Evolutionary conservation across 2,888 invertebrate species (phyloP), one percentile per base, ranked within the genome.

Genomic region (Athalia circularis): DNA sequence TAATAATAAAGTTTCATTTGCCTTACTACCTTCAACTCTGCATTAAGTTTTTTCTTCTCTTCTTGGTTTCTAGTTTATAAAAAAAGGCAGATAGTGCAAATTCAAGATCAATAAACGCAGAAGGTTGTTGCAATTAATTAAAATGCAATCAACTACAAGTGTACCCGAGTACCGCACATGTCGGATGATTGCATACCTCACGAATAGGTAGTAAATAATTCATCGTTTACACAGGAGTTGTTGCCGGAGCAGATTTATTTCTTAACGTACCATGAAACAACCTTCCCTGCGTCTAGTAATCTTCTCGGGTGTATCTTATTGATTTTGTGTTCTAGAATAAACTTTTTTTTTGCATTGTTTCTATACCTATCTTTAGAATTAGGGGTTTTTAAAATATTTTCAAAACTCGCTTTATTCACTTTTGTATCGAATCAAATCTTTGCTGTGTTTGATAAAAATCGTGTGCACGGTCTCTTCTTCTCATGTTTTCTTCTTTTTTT

Each of bases 1-100:
- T 78, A 78, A 78, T 78, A 74, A 78, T 72, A 78, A 74, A 78
- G 50, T 78, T 74, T 78, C 72, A 74, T 72, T 72, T 62, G 13
- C 48, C 64, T 78, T 74, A 78, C 59, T 62, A 78, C 43, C 47
- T 48, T 52, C 43, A 72, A 67, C 43, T 78, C 64, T 62, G 62
- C 62, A 43, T 72, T n/a, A 29, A 64, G 64, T 78, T 74, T 54
- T 13, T 70, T 77, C 45, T 67, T 77, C 15, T 65, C 50, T 65
- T 77, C 45, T 5, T 47, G 65, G 47, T 65, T 48, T 64, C 11
- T 43, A 45, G 67, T 65, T 29, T 77, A 59, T 77, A 70, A 77
- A 77, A 77, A 77, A 70, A 68, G 77, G 67, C 68, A 68, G 61
- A 68, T 59, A 78, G 78, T 72, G 72, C 61, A 50, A 54, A 74